phyloP scores from a whole-genome alignment of 2,888 invertebrate genomes.

The Coleophora deauratella region DNA sequence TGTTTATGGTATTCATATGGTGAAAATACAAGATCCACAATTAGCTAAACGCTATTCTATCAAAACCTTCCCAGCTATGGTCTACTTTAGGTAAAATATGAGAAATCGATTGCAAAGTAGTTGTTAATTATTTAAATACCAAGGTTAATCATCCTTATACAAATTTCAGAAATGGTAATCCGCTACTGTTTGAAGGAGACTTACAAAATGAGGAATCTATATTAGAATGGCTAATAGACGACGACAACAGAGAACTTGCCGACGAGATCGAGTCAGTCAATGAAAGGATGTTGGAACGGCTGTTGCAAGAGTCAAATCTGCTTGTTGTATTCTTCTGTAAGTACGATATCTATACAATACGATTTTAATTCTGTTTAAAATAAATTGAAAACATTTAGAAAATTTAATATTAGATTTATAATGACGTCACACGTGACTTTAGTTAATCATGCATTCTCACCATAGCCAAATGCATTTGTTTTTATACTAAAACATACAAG shows the following conservation, averaged over 20 bases:
- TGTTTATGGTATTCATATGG: constrained; percentile 94
- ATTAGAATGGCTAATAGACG: constrained; percentile 93
- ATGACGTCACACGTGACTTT: too few relatives aligned
- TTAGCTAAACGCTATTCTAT: constrained; percentile 94
- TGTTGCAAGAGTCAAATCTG: constrained; percentile 89
- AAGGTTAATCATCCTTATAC: neutral
- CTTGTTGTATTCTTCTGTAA: constrained; percentile 95
- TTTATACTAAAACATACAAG: too few relatives aligned
- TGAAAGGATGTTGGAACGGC: constrained; percentile 88
- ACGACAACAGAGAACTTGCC: constrained; percentile 92
- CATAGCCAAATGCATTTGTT: too few relatives aligned
- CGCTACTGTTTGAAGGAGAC: constrained; percentile 91
- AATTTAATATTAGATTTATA: too few relatives aligned
- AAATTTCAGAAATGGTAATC: constrained; percentile 87
- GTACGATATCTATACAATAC: constrained; percentile 24
- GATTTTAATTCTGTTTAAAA: too few relatives aligned
- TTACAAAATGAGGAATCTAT: constrained; percentile 93
- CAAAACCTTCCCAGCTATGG: constrained; percentile 94
- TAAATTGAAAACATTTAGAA: too few relatives aligned
- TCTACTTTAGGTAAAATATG: constrained; percentile 82
- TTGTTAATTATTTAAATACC: neutral
- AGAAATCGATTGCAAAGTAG: neutral
- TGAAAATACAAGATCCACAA: constrained; percentile 93
- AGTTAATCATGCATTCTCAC: too few relatives aligned
- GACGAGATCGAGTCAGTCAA: constrained; percentile 97